Base-by-base conservation (phyloP, 2,888 invertebrate species). In the Tachina grossa region DNA sequence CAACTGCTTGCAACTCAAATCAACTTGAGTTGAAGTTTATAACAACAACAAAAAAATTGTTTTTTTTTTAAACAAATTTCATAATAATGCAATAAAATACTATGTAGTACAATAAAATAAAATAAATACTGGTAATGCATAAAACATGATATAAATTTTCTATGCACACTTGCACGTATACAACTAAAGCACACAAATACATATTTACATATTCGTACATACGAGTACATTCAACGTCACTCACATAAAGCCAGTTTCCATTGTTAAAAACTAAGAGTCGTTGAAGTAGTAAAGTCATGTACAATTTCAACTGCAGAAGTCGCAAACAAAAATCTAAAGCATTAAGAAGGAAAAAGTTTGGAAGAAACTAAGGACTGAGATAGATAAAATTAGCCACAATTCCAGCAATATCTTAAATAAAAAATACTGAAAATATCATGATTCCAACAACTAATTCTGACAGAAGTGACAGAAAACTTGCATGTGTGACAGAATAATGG, bases 1-100 rank as follows among this genome's bases (percentile, higher is more conserved):
- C 10, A 45, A 57, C 31, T 53, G 16, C 43, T 65, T 75, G 41
- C 63, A 51, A 55, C 61, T 71, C 61, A 71, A 65, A 41, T 71
- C 57, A 53, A 59, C 71, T 77, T 77, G 65, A 59, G 43, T 59
- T 65, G 14, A 74, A 65, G 47, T 80, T 47, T 71, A 31, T 41
- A 47, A 39, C 63, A 66, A 45, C 53, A 71, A 47, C 39, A 69
- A 71, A 47, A 79, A 77, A 22, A 4, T 19, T 0, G 2, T 31
- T 11, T 53, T 53, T 57, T 57, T 69, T 31, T 72, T 69, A 16
- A 79, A 63, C 55, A 77, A 68, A 81, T 85, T 82, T 82, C 75
- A 78, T 79, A 82, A 75, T 75, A 82, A 82, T 82, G 63, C 55
- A 47, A 76, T 72, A 22, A 63, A 76, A 80, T 84, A 22, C 61